These are phyloP conservation scores for Drosophila burlai DNA, from an alignment of 1,140 invertebrate species.

Conservation along the genomic window DNA sequence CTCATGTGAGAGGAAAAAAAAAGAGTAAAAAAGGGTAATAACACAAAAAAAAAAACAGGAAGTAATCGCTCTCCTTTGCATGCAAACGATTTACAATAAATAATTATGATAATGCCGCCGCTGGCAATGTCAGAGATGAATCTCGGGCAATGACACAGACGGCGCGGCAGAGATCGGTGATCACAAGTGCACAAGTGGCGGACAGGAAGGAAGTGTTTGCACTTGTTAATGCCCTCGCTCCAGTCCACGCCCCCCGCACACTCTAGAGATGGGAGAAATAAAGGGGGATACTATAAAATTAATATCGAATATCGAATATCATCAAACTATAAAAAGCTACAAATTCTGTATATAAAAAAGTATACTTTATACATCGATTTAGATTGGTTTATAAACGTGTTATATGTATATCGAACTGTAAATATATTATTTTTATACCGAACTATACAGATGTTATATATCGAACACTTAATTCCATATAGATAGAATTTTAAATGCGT, in stretches of 20 bases:
- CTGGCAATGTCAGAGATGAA: conserved; percentile 33
- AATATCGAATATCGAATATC: not conserved
- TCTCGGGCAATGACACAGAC: conserved; percentile 33
- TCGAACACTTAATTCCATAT: no score
- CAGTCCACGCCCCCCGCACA: conserved; percentile 8
- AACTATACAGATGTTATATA: no score
- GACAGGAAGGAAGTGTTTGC: conserved; percentile 52
- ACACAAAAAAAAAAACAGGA: conserved; percentile 46
- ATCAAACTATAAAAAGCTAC: no score
- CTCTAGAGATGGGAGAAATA: not conserved
- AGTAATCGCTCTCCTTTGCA: conserved; percentile 57
- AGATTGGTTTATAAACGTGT: no score
- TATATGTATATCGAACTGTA: no score
- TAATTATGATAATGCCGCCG: conserved; percentile 62
- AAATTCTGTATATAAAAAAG: not conserved
- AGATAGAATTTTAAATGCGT: no score
- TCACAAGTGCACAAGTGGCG: conserved; percentile 3
- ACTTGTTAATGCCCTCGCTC: conserved; percentile 40
- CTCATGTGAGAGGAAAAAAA: not conserved
- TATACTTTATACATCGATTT: no score
- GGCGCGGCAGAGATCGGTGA: not conserved
- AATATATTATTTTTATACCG: no score
- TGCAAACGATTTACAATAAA: conserved; percentile 67
- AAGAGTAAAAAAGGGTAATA: conserved; percentile 32
- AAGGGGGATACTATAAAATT: not conserved